Base-by-base conservation (phyloP, 1,140 invertebrate species). In the Diorhabda elongata region DNA sequence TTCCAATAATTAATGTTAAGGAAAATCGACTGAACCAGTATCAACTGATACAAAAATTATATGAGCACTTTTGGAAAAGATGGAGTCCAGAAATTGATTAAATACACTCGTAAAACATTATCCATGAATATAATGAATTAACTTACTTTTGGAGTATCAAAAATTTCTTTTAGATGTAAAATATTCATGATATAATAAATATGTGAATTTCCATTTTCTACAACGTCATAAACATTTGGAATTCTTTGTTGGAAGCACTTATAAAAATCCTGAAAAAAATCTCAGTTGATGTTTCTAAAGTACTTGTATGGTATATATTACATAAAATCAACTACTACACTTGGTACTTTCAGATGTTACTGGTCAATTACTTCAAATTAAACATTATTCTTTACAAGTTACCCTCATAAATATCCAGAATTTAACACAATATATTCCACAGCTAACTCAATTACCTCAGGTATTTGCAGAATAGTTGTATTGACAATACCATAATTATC, bases 151-250 rank as follows among this genome's bases (percentile, higher is more conserved):
- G 87, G 81, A 4, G 89, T 92, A 70, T 91, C 89, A 82, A 93
- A 92, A 69, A 92, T 91, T 76, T 89, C 87, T 74, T 91, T 91
- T 0, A 92, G 85, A 70, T 92, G 90, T 5, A 89, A 74, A 44
- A 92, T 86, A 79, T 90, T 92, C 9, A 87, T 90, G 44, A 93
- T 90, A 70, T 89, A 86, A 89, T 90, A 92, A 88, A 89, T 76
- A 90, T 90, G 77, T 90, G 67, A 58, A 74, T 5, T 89, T 89
- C 73, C 90, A 87, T 72, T 86, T 69, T 86, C 86, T 9, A 82
- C 86, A 72, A 91, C 91, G 68, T 86, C 86, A 26, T 83, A 84
- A 7, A 86, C 86, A 52, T 80, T 81, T 3, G 88, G 88, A 73
- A 93, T 90, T 73, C 90, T 80, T 69, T 91, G 89, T 65, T 88